A percentile compares a stretch with the other conserved stretches of the same genome.
Conservation (phyloP, 2,888 invertebrate species). For the Oeneis ivallda region DNA sequence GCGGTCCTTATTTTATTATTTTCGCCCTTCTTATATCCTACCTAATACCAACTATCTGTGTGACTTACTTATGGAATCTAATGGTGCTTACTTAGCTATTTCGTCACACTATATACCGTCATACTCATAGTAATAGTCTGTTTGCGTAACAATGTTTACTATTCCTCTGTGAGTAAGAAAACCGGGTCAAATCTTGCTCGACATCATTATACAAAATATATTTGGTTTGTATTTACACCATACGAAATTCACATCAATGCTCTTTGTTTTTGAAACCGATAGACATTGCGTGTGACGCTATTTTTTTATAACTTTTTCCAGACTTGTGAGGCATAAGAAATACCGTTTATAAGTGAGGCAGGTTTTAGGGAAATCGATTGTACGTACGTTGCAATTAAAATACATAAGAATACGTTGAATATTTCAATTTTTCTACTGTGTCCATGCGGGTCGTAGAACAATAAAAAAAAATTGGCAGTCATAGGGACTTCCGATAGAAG, state of each 20-base stretch:
- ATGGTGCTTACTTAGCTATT: conserved; percentile 16
- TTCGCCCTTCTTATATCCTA: background rate
- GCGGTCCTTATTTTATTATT: too few relatives aligned
- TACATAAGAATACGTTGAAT: too few relatives aligned
- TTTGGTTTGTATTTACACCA: conserved; percentile 10
- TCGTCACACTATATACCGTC: conserved; percentile 19
- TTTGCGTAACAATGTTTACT: conserved; percentile 40
- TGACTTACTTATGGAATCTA: conserved; percentile 18
- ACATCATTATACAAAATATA: conserved; percentile 22
- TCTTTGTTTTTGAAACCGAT: background rate
- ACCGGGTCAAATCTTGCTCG: conserved; percentile 35
- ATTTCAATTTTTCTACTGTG: too few relatives aligned
- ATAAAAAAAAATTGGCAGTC: too few relatives aligned
- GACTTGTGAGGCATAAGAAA: too few relatives aligned
- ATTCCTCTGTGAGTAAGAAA: conserved; percentile 35
- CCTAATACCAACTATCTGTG: conserved; percentile 4
- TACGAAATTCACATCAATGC: background rate
- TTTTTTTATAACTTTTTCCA: too few relatives aligned
- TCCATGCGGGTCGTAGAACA: background rate
- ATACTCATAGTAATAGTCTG: conserved; percentile 20
- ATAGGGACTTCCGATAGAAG: too few relatives aligned
- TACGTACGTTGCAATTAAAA: background rate
- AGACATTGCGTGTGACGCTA: background rate
- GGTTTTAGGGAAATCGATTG: background rate
- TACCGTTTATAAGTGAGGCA: background rate